Base-by-base conservation (phyloP, 2,113 vertebrate genomes). In the Ovibos moschatus region DNA sequence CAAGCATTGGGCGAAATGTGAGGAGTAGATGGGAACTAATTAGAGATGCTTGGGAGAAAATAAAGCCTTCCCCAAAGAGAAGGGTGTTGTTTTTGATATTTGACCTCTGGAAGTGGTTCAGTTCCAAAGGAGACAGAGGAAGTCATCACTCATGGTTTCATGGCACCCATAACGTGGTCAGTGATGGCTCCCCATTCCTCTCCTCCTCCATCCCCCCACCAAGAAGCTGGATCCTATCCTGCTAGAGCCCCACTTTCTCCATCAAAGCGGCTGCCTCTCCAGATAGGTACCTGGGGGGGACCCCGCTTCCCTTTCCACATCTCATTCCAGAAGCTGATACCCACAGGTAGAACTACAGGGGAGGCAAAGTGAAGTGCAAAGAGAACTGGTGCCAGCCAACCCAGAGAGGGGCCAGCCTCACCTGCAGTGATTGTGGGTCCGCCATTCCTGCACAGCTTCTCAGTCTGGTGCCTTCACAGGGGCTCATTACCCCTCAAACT, bases 21-120 rank as follows among this genome's bases (percentile, higher is more conserved):
- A 16, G 1, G 2, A 4, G 21, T 79, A 6, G 4, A 9, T 2
- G 11, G 2, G 7, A 45, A 30, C 0, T 43, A 12, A 15, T n/a
- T 21, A 25, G 27, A 78, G 28, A 11, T n/a, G 28, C 14, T 16
- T 16, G 8, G 15, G 21, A 47, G 28, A 78, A 45, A 74, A 55
- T 15, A 55, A 30, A 53, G 11, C 8, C 23, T 95, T n/a, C 28
- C 4, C 36, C 55, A 47, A 27, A n/a, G 4, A 58, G 51, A n/a
- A 55, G 36, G 3, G 21, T 87, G 86, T 36, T 53, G 57, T 62
- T 78, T 55, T 55, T n/a, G n/a, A 14, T 43, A 27, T 91, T 53
- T 64, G 47, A 30, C 57, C 47, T 62, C 12, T n/a, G 88, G 55
- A 78, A 86, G 51, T 1, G 7, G 45, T 86, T 85, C 55, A 27